Base-by-base conservation (phyloP, 1,140 invertebrate species). In the Anoplolepis gracilipes region DNA sequence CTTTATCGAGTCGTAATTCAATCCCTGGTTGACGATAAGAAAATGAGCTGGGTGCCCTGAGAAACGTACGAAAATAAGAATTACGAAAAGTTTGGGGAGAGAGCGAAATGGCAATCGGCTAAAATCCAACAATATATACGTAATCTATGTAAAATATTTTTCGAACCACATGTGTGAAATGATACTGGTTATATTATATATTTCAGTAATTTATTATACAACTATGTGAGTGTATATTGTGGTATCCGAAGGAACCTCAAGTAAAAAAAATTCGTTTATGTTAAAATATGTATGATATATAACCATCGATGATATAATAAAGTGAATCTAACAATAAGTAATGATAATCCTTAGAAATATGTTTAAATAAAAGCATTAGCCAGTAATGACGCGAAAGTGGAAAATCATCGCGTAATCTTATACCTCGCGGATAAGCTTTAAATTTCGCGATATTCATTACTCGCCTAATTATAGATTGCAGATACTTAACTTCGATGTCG, bases 401-500 rank as follows among this genome's bases (percentile, higher is more conserved):
- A 7, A 67, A 61, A 28, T 39, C 16, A 25, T 64, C 28, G 0
- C 25, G 42, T 69, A 57, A 53, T 53, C 62, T 53, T 19, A 10
- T 42, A 42, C 11, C 39, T 42, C 16, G 6, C 33, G 36, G 28
- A 36, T 36, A 67, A 53, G 16, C 10, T 30, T 69, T 39, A 7
- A 25, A 69, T 22, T 69, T 79, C 6, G 10, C 62, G 46, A 16
- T 57, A 55, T 22, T 79, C 77, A 28, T 69, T 79, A 79, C 69
- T 79, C 53, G 62, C 39, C 30, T 30, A 69, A 53, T 69, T 55
- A 5, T 16, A 69, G 64, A 67, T 55, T 19, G 11, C 36, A 67
- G 59, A 62, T 59, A 75, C 33, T 1, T 46, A 36, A 13, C 30
- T 73, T 82, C 49, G 13, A 7, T 16, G 62, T 25, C 49, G 25